Evolutionary conservation across 2,888 invertebrate genomes (phyloP).

Genomic region (Callyntrura sp.): DNA sequence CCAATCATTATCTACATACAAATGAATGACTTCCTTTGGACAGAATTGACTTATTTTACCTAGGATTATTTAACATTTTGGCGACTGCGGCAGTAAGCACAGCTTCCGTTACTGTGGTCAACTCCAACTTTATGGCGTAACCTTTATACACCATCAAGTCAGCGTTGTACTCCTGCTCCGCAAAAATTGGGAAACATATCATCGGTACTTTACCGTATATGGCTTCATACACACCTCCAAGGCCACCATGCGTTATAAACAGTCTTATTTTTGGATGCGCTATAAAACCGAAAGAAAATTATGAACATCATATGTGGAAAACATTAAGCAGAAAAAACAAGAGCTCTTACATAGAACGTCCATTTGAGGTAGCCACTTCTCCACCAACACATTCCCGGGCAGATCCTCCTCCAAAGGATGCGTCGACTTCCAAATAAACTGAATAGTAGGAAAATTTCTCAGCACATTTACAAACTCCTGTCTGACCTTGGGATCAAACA

Average conservation of each 20-base stretch:
- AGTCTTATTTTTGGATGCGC: conserved; percentile 79
- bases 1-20: no score
- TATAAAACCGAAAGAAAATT: conserved; percentile 41
- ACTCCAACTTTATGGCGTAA: conserved; percentile 77
- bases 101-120: conserved; percentile 60
- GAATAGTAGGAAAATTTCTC: conserved; percentile 17
- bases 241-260: conserved; percentile 81
- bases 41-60: no score
- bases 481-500: conserved; percentile 32
- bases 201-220: conserved; percentile 72
- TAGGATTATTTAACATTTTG: conserved; percentile 69
- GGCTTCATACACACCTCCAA: conserved; percentile 81
- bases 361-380: conserved; percentile 67
- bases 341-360: conserved; percentile 69
- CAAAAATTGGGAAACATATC: conserved; percentile 78
- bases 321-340: no score
- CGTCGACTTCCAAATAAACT: conserved; percentile 55
- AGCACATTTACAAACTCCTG: conserved; percentile 39
- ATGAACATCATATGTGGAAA: no score
- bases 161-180: conserved; percentile 81
- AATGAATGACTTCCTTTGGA: no score
- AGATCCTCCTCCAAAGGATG: no score
- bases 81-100: conserved; percentile 72
- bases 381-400: conserved; percentile 48
- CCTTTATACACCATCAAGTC: conserved; percentile 67